phyloP scores from a whole-genome alignment of 2,888 invertebrate genomes.

The Euclidia mi region DNA sequence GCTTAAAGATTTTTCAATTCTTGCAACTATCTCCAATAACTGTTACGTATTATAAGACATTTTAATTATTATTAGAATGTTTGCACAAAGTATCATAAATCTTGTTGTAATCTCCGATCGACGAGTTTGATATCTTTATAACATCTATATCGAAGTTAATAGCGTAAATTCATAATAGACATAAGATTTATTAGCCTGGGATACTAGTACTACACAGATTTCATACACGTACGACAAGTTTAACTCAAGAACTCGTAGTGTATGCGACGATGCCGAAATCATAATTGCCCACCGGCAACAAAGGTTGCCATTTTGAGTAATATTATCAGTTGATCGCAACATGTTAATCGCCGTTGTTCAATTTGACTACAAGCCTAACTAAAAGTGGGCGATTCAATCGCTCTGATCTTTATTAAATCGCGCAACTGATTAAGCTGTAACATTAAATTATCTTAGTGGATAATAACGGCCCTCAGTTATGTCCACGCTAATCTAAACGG shows the following conservation, averaged over 20 bases:
- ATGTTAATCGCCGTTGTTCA: conserved; percentile 51
- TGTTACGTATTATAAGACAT: conserved; percentile 38
- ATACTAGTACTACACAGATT: no score
- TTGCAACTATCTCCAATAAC: conserved; percentile 9
- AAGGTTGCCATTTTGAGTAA: conserved; percentile 36
- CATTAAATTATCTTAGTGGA: conserved; percentile 44
- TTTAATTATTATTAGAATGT: conserved; percentile 59
- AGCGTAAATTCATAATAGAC: conserved; percentile 40
- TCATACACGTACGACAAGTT: no score
- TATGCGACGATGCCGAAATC: no score
- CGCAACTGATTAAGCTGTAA: conserved; percentile 46
- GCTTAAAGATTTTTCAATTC: neutral
- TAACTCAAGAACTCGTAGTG: no score
- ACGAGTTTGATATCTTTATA: conserved; percentile 80
- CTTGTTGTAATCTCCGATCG: conserved; percentile 73
- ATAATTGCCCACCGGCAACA: no score
- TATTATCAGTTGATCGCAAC: conserved; percentile 46
- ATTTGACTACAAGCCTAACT: conserved; percentile 31
- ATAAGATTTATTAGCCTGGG: neutral
- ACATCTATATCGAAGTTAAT: conserved; percentile 76
- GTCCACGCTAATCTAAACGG: conserved; percentile 17
- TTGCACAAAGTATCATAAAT: conserved; percentile 74
- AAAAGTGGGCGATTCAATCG: conserved; percentile 34
- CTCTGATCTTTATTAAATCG: conserved; percentile 40
- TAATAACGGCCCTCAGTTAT: conserved; percentile 41